Evolutionary conservation across 1,140 invertebrate genomes (phyloP).

Genomic region (Zaprionus kolodkinae): DNA sequence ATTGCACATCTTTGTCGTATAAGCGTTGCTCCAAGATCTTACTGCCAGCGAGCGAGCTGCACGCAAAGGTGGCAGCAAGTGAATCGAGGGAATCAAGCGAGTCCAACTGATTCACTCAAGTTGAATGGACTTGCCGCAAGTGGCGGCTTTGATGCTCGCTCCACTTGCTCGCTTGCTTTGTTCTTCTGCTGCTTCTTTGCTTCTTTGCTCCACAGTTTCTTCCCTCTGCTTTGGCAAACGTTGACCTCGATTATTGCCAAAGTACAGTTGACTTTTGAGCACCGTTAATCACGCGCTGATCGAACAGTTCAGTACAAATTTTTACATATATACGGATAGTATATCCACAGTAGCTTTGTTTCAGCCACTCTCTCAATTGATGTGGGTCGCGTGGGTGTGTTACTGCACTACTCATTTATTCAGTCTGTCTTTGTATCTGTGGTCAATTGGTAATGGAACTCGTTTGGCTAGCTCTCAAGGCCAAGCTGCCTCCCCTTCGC

Average conservation of each 20-base stretch:
- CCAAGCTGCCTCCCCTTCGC: conserved; percentile 12
- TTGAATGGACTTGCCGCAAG: conserved; percentile 26
- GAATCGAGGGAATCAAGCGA: background rate
- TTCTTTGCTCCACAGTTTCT: background rate
- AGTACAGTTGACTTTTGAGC: conserved; percentile 19
- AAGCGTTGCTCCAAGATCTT: too few relatives aligned
- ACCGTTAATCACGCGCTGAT: conserved; percentile 25
- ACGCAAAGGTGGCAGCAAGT: conserved; percentile 14
- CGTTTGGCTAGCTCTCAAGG: conserved; percentile 45
- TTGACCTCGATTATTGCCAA: conserved; percentile 34
- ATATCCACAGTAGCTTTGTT: background rate
- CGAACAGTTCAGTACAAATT: conserved; percentile 8
- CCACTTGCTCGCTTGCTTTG: conserved; percentile 20
- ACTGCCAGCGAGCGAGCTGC: background rate
- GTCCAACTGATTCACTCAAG: conserved; percentile 4
- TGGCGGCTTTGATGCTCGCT: background rate
- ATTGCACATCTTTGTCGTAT: conserved; percentile 16
- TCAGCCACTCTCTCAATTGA: background rate
- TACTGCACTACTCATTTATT: too few relatives aligned
- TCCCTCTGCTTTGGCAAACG: conserved; percentile 6
- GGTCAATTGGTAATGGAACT: conserved; percentile 40
- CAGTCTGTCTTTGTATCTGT: conserved; percentile 19
- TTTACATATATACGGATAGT: background rate
- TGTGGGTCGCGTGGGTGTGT: conserved; percentile 29
- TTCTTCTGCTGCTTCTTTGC: background rate